Base-by-base conservation (phyloP, 2,113 vertebrate species). In the Strigops habroptila region DNA sequence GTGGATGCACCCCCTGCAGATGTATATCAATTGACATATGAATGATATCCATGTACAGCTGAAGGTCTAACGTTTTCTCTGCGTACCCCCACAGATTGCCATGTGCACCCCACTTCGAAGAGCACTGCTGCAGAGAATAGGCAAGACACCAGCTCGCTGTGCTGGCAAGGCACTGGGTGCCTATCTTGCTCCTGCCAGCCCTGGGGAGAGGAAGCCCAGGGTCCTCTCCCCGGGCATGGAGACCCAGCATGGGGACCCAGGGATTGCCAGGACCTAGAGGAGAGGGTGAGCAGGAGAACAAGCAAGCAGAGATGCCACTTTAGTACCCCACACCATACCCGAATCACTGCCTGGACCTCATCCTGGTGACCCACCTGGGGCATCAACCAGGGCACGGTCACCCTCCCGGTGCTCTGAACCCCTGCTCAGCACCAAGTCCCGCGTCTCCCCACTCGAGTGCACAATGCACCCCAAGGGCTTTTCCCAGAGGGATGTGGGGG, bases 401-500 rank as follows among this genome's bases (percentile, higher is more conserved):
- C 31, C 12, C 25, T 63, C 60, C 17, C 0, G 0, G 27, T 3
- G 48, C 41, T 5, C 30, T 0, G 7, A 43, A 25, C 65, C 17
- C 27, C 43, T 14, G 12, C 74, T 24, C 39, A 49, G 79, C 59
- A n/a, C 49, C 7, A 9, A 14, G 18, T 19, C 24, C n/a, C 22
- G 19, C 6, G 3, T 9, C 13, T 23, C 3, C 7, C 7, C 10
- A 4, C 1, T 2, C 12, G 9, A n/a, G 14, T 9, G 33, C 35
- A 24, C 2, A 16, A 33, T 4, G 18, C 14, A 35, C 10, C 13
- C 23, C 25, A 33, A n/a, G 27, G 25, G 30, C 46, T 69, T 0
- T 1, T 25, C 14, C 23, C 2, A 3, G 6, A 25, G 18, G 27
- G 3, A 5, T 1, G 7, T 0, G 2, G 21, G 5, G 10, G 21